Evolutionary conservation across 1,140 invertebrate genomes (phyloP), one percentile per base, ranked within the genome.

Genomic region (Acyrthosiphon pisum): DNA sequence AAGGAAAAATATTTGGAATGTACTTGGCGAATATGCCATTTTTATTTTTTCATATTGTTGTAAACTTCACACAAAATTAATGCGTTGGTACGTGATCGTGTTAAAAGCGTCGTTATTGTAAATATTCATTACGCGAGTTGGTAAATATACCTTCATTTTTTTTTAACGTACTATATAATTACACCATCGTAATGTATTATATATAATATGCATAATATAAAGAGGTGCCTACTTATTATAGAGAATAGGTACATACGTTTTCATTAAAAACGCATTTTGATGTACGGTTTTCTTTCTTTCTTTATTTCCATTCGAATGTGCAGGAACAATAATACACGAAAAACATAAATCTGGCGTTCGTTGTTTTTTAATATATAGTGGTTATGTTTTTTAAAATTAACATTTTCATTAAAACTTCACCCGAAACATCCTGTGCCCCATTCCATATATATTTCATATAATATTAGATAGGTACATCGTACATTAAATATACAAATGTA

Each of bases 81-180:
- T 41, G 81, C 23, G 81, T 83, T 41, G 37, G 37, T 83, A 83
- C 20, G 37, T 83, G 37, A 41, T 41, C 22, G 22, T 37, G 81
- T 83, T 83, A 83, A 83, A 83, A 83, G 35, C 81, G 22, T 83
- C 37, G 81, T 83, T 41, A 41, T 83, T 23, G 81, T 83, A 83
- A 83, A 83, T 83, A 83, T 83, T 83, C 81, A 83, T 83, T 83
- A 83, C 35, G 81, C 35, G 81, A 83, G 37, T 83, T 23, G 35
- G n/a, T 41, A 83, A 35, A 83, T 83, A 83, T 23, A 4, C n/a
- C 81, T 22, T 83, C 37, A 76, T 83, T 83, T 83, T 35, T 83
- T 41, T 41, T 81, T 18, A 9, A 23, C 81, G 18, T 35, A 41
- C 81, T 41, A 83, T 37, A 83, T 83, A 37, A 83, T 83, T 83